Percentiles rank a stretch among this genome's conserved stretches.
Evolutionary conservation across 2,888 invertebrate species (phyloP).

Genomic region (Pelosia muscerda): DNA sequence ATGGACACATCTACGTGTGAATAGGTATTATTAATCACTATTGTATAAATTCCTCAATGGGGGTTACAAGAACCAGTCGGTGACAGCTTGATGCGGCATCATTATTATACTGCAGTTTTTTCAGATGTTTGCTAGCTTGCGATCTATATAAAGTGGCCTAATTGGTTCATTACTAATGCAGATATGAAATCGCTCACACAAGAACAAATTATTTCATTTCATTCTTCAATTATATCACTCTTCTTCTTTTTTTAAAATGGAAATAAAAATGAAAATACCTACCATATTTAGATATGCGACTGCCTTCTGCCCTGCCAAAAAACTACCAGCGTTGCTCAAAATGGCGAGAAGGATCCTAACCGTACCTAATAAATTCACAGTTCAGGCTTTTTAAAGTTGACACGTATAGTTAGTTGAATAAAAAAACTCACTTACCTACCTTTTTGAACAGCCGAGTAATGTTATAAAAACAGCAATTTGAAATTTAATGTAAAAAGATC

Average conservation of each 20-base stretch:
- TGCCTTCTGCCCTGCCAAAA: not conserved
- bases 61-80: conserved; percentile 6
- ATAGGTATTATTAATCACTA: not conserved
- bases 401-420: not conserved
- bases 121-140: not conserved
- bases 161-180: not conserved
- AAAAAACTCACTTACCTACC: not conserved
- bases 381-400: not conserved
- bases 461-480: not conserved
- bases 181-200: not conserved
- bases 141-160: not conserved
- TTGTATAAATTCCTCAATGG: not conserved
- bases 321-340: not conserved
- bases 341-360: not conserved
- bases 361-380: not conserved
- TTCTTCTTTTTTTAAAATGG: not conserved
- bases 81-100: conserved; percentile 4
- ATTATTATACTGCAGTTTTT: conserved; percentile 8
- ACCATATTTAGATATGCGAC: not conserved
- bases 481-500: too few relatives aligned
- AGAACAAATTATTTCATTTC: too few relatives aligned
- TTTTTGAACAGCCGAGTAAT: too few relatives aligned
- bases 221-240: not conserved
- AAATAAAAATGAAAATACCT: too few relatives aligned
- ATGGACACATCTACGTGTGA: not conserved